Evolutionary conservation across 1,140 invertebrate species (phyloP), one percentile per base, ranked within the genome.

Genomic region (Agrypnia vestita): DNA sequence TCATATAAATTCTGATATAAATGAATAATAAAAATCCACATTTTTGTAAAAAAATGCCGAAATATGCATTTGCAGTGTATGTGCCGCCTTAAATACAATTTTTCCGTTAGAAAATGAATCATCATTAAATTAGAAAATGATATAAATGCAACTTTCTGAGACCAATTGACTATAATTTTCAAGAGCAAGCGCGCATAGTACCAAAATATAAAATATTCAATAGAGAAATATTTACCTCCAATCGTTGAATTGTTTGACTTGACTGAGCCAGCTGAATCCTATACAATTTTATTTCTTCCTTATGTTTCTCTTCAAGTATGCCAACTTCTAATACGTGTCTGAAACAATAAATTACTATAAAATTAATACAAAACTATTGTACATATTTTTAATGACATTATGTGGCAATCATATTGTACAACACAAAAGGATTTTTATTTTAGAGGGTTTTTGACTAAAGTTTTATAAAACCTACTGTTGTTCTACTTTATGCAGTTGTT

Each of bases 251-350:
- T 84, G 92, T 93, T 84, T 94, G 93, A 0, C 90, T 86, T 7
- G 91, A 90, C 85, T 95, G 93, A 0, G 91, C 91, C 19, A 94
- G 86, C 84, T 94, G 93, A 64, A 94, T 84, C 46, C 93, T 89
- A 83, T 91, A 93, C 1, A 94, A 84, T 76, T 93, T 92, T 35
- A 94, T 92, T 84, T 95, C 94, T 85, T 95, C 94, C 84, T 89
- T 92, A 78, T 95, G 93, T 84, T 95, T 95, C 84, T 94, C 93
- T 87, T 95, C 94, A n/a, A 95, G 78, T 55, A 95, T 89, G 85
- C 92, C 91, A 43, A 95, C 88, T 86, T 96, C 95, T 56, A 94
- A 86, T 82, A 91, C 91, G 84, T 95, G 93, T 84, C 93, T 94
- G 84, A 72, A 90, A 90, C 67, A 19, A 51, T 25, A 71, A 71